phyloP scores from a whole-genome alignment of 2,888 invertebrate genomes.

The Meiosimyza platycephala region DNA sequence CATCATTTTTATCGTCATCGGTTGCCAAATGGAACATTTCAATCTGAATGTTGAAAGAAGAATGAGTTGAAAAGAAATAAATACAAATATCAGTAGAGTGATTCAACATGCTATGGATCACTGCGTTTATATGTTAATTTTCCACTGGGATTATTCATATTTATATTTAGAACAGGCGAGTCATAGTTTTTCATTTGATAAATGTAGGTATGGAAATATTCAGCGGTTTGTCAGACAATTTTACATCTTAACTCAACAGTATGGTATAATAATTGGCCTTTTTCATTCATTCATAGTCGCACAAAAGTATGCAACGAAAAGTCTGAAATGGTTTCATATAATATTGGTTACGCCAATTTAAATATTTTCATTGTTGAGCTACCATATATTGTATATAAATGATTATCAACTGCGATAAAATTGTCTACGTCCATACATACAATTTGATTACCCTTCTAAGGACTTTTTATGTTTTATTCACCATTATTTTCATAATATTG shows the following conservation, averaged over 20 bases:
- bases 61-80: slow-evolving; percentile 1
- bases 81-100: slow-evolving; percentile 18
- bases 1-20: background rate
- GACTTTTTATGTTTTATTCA: no score
- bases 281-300: no score
- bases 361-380: background rate
- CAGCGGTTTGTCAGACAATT: no score
- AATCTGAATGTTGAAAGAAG: slow-evolving; percentile 4
- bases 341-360: background rate
- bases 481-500: no score
- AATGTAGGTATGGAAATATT: no score
- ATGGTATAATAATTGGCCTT: no score
- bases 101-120: slow-evolving; percentile 54
- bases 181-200: no score
- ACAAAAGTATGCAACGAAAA: no score
- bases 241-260: no score
- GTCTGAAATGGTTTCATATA: background rate
- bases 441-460: background rate
- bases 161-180: no score
- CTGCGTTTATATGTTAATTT: slow-evolving; percentile 62
- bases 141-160: slow-evolving; percentile 30
- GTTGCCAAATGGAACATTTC: background rate
- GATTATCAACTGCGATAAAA: background rate
- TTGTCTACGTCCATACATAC: slow-evolving; percentile 8
- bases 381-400: background rate